These are phyloP conservation scores for Iselma pallidipennis DNA, from an alignment of 2,888 invertebrate genomes.

Conservation along the genomic window DNA sequence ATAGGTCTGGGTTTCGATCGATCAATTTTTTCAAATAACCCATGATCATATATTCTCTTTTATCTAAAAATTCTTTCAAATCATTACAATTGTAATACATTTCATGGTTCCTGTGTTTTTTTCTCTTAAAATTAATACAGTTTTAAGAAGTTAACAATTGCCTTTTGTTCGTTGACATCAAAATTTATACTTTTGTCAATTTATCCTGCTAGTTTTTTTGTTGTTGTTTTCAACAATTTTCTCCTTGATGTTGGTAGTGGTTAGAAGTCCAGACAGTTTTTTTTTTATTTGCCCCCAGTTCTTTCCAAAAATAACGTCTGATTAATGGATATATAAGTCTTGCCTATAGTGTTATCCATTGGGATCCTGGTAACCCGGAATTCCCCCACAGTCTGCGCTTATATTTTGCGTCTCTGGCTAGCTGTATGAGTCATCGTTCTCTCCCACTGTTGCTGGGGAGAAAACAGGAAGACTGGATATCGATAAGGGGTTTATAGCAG, in stretches of 20 bases:
- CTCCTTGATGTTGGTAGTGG: neutral
- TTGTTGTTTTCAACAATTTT: neutral
- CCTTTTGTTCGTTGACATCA: neutral
- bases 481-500: conserved; percentile 8
- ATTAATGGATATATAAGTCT: conserved; percentile 12
- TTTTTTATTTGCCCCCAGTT: neutral
- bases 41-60: neutral
- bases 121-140: too few relatives aligned
- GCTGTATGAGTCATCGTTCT: conserved; percentile 21
- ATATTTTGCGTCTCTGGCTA: neutral
- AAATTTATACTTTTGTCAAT: too few relatives aligned
- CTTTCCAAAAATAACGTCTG: conserved; percentile 4
- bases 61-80: too few relatives aligned
- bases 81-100: too few relatives aligned
- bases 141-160: neutral
- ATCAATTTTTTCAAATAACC: neutral
- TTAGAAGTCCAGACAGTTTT: neutral
- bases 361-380: conserved; percentile 23
- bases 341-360: neutral
- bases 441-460: conserved; percentile 27
- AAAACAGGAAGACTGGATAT: conserved; percentile 15
- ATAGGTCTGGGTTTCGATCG: neutral
- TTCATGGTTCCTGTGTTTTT: too few relatives aligned
- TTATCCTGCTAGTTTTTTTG: neutral
- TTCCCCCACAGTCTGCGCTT: conserved; percentile 18